A percentile compares a stretch with the other conserved stretches of the same genome.
Evolutionary conservation across 2,797 vertebrate genomes (phyloP).

Genomic region (Pogoniulus pusillus): DNA sequence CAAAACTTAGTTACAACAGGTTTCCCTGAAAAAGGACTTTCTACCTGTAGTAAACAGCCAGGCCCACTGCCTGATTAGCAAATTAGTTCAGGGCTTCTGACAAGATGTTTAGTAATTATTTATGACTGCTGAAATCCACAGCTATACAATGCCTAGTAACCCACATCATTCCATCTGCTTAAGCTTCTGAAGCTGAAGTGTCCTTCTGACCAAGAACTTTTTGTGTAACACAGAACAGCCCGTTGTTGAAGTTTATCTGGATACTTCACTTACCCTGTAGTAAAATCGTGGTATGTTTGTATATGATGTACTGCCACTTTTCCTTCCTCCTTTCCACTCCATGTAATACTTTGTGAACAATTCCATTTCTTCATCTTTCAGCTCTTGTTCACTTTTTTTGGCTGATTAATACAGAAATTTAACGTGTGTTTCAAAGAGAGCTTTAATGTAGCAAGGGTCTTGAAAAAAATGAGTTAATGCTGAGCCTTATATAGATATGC

Average conservation of each 20-base stretch:
- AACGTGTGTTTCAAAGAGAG: not conserved
- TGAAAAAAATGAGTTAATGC: not conserved
- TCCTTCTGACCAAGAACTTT: not conserved
- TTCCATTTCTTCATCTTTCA: slow-evolving; percentile 90
- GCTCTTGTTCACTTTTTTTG: slow-evolving; percentile 86
- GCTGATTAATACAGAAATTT: slow-evolving; percentile 74
- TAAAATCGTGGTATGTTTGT: slow-evolving; percentile 93
- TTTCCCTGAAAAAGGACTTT: not conserved
- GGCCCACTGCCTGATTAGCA: not conserved
- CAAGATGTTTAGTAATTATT: not conserved
- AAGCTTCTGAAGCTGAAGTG: not conserved
- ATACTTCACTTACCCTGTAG: slow-evolving; percentile 84
- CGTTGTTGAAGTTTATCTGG: not conserved
- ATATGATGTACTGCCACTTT: slow-evolving; percentile 78
- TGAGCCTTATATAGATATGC: not conserved
- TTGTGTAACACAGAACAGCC: not conserved
- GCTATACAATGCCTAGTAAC: not conserved
- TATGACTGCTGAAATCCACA: not conserved
- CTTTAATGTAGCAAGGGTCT: fast-evolving
- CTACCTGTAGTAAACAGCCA: not conserved
- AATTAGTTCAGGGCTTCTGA: not conserved
- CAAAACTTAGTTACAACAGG: not conserved
- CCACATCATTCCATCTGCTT: not conserved
- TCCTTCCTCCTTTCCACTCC: slow-evolving; percentile 89
- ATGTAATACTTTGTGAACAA: slow-evolving; percentile 92